These are phyloP conservation scores for Poicephalus gulielmi DNA, from an alignment of 2,113 vertebrate species.

Conservation along the genomic window DNA sequence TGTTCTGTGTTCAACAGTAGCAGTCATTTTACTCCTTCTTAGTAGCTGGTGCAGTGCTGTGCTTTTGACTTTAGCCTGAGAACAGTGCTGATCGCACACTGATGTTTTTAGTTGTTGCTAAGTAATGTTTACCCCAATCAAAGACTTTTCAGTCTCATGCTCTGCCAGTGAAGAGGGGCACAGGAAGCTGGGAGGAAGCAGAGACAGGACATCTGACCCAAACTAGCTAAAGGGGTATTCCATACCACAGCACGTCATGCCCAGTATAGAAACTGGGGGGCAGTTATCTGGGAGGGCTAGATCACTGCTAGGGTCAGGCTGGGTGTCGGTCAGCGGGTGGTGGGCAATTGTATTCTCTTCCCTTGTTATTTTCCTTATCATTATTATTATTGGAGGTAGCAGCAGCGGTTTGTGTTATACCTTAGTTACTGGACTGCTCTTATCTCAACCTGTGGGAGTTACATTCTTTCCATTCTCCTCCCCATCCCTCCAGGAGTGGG, in stretches of 20 bases:
- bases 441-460: neutral
- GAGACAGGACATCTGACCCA: neutral
- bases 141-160: neutral
- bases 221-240: neutral
- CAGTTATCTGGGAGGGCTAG: neutral
- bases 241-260: neutral
- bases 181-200: neutral
- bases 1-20: neutral
- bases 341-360: neutral
- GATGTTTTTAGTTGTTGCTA: neutral
- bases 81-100: neutral
- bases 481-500: neutral
- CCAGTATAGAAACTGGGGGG: neutral
- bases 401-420: neutral
- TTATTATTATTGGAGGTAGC: neutral
- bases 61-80: neutral
- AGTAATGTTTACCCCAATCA: neutral
- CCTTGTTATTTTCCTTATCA: neutral
- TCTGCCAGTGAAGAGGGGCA: neutral
- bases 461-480: neutral
- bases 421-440: neutral
- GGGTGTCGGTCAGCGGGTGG: accelerated
- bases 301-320: neutral
- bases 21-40: neutral
- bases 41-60: neutral